Evolutionary conservation across 2,797 vertebrate genomes (phyloP).

Genomic region (Notoglanidium macrostoma): DNA sequence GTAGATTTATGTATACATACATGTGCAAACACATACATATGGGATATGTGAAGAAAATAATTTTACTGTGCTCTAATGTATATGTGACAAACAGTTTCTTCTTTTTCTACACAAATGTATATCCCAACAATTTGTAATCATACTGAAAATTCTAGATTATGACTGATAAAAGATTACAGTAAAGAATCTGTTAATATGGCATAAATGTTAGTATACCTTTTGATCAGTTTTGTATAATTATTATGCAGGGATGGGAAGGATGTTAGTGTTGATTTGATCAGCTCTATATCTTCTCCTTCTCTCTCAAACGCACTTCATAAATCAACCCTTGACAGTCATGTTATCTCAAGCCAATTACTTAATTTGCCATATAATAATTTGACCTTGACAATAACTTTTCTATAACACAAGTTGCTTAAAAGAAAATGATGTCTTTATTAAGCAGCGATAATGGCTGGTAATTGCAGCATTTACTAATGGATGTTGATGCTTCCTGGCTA

Average conservation of each 20-base stretch:
- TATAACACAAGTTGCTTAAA: not conserved
- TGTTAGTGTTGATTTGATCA: not conserved
- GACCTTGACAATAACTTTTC: not conserved
- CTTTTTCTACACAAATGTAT: too few relatives aligned
- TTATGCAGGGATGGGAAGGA: not conserved
- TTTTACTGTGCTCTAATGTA: too few relatives aligned
- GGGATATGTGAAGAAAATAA: too few relatives aligned
- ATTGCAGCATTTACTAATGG: slow-evolving; percentile 21
- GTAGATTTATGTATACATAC: too few relatives aligned
- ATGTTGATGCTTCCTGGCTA: slow-evolving; percentile 5
- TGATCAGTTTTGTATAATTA: not conserved
- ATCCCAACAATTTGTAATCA: too few relatives aligned
- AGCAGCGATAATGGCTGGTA: not conserved
- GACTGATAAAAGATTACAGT: not conserved
- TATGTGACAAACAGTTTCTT: too few relatives aligned
- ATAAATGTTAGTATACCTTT: not conserved
- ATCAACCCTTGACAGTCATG: not conserved
- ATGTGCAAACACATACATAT: too few relatives aligned
- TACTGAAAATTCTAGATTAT: not conserved
- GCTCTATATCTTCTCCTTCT: not conserved
- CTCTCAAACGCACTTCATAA: not conserved
- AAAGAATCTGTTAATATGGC: not conserved
- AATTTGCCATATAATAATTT: not conserved
- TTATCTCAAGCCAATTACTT: not conserved
- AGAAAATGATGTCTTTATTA: slow-evolving; percentile 18